phyloP scores from a whole-genome alignment of 2,113 vertebrate species.

The Pagrus major region DNA sequence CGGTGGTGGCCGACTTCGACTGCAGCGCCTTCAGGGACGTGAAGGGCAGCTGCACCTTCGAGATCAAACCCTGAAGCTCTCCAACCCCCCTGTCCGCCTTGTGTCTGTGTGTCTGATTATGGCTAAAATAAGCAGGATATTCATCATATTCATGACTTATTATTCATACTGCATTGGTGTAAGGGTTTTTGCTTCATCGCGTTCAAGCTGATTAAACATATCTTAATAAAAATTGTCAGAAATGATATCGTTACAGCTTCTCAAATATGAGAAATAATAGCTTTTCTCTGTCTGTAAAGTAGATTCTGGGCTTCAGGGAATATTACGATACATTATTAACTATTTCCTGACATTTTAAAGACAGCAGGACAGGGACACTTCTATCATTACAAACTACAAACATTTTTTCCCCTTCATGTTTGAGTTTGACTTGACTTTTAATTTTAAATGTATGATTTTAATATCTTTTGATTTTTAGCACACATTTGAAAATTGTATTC shows the following conservation, averaged over 20 bases:
- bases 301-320: not conserved
- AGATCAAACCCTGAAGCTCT: not conserved
- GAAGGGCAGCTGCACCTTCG: not conserved
- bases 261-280: not conserved
- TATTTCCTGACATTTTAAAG: not conserved
- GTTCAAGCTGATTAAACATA: too few relatives aligned
- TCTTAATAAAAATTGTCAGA: not conserved
- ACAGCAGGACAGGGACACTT: not conserved
- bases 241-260: not conserved
- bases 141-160: not conserved
- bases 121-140: not conserved
- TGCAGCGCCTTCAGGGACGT: conserved; percentile 10
- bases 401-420: not conserved
- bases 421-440: not conserved
- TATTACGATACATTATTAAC: too few relatives aligned
- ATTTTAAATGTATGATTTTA: not conserved
- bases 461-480: not conserved
- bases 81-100: not conserved
- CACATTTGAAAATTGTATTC: not conserved
- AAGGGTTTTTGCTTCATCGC: too few relatives aligned
- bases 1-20: conserved; percentile 9
- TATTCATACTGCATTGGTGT: not conserved
- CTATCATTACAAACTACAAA: too few relatives aligned
- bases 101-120: not conserved
- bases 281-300: not conserved